These are phyloP conservation scores for Somateria mollissima DNA, from an alignment of 2,797 vertebrate species.

Conservation along the genomic window DNA sequence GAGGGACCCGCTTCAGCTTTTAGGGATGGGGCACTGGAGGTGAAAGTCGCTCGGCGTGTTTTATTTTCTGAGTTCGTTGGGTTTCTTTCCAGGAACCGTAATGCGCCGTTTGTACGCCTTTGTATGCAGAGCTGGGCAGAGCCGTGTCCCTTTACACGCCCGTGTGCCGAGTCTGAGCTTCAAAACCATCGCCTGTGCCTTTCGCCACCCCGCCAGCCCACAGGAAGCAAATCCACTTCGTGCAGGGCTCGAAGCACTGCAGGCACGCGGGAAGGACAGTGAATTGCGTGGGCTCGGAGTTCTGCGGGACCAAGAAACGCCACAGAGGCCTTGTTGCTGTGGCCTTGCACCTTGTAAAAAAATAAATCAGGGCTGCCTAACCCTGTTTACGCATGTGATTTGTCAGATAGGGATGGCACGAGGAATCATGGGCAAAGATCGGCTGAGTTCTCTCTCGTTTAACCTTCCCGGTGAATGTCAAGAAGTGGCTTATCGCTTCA, in stretches of 20 bases:
- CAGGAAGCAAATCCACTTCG: background rate
- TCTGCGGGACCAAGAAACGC: background rate
- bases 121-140: no score
- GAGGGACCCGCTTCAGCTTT: conserved; percentile 29
- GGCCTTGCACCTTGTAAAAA: background rate
- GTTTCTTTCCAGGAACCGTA: no score
- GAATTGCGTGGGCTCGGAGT: background rate
- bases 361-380: background rate
- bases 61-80: no score
- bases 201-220: background rate
- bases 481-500: background rate
- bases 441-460: background rate
- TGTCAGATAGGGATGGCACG: background rate
- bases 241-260: background rate
- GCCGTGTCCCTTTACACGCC: background rate
- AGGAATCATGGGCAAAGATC: background rate
- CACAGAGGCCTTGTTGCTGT: background rate
- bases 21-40: conserved; percentile 44
- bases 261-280: background rate
- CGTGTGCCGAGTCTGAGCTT: background rate
- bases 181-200: background rate
- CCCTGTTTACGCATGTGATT: background rate
- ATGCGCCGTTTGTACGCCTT: no score
- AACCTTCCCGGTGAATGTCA: background rate
- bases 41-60: no score